These are phyloP conservation scores for Epizoanthus stellaris DNA, from an alignment of 92 coral and sea anemone species.

Conservation along the genomic window DNA sequence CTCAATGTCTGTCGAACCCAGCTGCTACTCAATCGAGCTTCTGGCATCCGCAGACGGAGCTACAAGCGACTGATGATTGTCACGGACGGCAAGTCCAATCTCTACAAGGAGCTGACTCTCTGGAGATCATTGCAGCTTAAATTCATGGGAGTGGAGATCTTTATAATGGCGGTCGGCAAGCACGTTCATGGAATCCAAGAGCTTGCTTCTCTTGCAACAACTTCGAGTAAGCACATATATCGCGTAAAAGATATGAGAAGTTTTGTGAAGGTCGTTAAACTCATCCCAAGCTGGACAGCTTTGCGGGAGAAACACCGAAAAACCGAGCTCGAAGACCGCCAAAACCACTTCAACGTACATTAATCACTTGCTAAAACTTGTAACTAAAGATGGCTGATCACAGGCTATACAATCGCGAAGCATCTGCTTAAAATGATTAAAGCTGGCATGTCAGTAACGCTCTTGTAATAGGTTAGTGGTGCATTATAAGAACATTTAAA, in stretches of 20 bases:
- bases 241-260: conserved; percentile 29
- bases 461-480: too few species aligned
- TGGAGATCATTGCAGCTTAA: conserved; percentile 25
- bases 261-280: conserved; percentile 22
- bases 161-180: conserved; percentile 20
- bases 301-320: not conserved
- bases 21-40: conserved; percentile 18
- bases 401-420: not conserved
- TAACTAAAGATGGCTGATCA: too few species aligned
- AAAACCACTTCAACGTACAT: not conserved
- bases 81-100: conserved; percentile 18
- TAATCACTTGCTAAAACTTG: not conserved
- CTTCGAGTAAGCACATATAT: conserved; percentile 5
- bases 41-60: conserved; percentile 35
- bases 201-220: conserved; percentile 22
- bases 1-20: conserved; percentile 35
- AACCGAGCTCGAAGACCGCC: conserved; percentile 1
- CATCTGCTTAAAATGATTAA: not conserved
- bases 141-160: conserved; percentile 38
- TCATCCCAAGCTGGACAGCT: conserved; percentile 19
- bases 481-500: too few species aligned
- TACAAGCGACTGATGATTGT: conserved; percentile 27
- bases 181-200: conserved; percentile 33
- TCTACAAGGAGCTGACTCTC: conserved; percentile 18
- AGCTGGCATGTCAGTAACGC: too few species aligned